Conservation (phyloP, 2,113 vertebrate genomes). For the Zapornia atra region DNA sequence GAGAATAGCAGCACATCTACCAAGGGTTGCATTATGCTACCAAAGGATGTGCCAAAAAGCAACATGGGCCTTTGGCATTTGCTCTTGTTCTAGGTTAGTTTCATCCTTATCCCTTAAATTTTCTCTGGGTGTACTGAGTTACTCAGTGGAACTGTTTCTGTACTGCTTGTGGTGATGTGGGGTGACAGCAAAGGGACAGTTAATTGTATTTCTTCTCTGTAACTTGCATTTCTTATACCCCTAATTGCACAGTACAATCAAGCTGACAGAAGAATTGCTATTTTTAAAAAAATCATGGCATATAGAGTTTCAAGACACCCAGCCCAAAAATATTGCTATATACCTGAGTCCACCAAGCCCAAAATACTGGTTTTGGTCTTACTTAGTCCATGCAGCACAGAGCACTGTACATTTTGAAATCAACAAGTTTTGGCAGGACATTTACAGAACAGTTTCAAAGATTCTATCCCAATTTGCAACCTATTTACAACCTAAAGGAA, state of each 20-base stretch:
- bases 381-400: no score
- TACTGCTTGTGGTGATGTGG: background rate
- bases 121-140: background rate
- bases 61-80: background rate
- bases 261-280: background rate
- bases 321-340: background rate
- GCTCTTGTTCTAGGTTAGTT: background rate
- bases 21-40: background rate
- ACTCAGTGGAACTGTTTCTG: background rate
- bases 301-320: background rate
- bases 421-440: background rate
- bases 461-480: background rate
- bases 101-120: background rate
- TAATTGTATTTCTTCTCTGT: background rate
- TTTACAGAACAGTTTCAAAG: background rate
- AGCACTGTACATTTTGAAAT: background rate
- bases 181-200: background rate
- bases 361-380: background rate
- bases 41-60: background rate
- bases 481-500: background rate
- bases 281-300: background rate
- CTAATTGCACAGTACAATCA: background rate
- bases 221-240: background rate
- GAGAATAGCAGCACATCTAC: background rate
- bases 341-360: background rate